Percentiles rank a stretch among this genome's conserved stretches.
These are phyloP conservation scores for Idaea biselata DNA, from an alignment of 2,888 invertebrate species.

Conservation along the genomic window DNA sequence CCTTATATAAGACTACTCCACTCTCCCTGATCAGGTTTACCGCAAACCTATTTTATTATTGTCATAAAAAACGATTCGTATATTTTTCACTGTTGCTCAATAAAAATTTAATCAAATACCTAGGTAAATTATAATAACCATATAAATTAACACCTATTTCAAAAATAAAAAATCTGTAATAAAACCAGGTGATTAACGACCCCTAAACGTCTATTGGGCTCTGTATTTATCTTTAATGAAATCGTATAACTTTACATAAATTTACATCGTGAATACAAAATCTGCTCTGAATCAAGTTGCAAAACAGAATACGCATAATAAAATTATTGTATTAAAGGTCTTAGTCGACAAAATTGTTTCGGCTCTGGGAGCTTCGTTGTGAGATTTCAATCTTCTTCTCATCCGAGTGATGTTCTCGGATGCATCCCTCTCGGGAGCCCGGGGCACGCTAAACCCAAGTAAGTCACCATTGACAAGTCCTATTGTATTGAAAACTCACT, in stretches of 20 bases:
- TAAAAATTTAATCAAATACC: background rate
- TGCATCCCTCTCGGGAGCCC: too few relatives aligned
- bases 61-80: too few relatives aligned
- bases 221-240: background rate
- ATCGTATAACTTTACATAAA: conserved; percentile 1
- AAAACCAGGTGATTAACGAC: conserved; percentile 6
- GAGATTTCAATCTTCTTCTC: too few relatives aligned
- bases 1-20: too few relatives aligned
- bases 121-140: background rate
- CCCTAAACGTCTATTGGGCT: background rate
- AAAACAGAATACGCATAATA: background rate
- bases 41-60: too few relatives aligned
- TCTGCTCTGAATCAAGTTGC: conserved; percentile 1
- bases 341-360: background rate
- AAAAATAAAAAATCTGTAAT: background rate
- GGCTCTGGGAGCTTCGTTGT: background rate
- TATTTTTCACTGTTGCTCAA: background rate
- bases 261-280: conserved; percentile 1
- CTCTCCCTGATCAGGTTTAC: too few relatives aligned
- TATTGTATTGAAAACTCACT: too few relatives aligned
- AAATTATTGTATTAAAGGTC: background rate
- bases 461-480: too few relatives aligned
- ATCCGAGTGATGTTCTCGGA: too few relatives aligned
- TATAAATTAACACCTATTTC: background rate
- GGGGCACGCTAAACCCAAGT: too few relatives aligned